These are phyloP conservation scores for Ondatra zibethicus DNA, from an alignment of 2,113 vertebrate species.

Conservation along the genomic window DNA sequence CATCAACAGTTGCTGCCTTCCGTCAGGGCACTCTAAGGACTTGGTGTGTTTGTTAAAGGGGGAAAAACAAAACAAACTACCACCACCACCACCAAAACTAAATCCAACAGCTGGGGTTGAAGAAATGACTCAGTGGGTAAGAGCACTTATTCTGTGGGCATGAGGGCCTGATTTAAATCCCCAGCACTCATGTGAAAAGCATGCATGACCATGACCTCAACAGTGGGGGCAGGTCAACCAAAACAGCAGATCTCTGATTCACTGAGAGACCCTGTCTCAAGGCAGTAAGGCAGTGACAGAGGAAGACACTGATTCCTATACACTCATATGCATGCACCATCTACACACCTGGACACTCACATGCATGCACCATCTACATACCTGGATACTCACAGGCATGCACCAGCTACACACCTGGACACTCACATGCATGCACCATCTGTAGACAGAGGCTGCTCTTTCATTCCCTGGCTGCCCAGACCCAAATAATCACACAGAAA, in stretches of 20 bases:
- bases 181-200: neutral
- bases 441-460: too few relatives aligned
- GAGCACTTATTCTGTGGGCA: neutral
- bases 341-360: too few relatives aligned
- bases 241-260: neutral
- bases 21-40: neutral
- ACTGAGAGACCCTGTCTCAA: neutral
- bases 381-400: neutral
- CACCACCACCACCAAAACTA: neutral
- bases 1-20: neutral
- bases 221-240: neutral
- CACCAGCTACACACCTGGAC: neutral
- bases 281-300: neutral
- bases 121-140: neutral
- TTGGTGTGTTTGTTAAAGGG: neutral
- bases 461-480: too few relatives aligned
- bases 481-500: too few relatives aligned
- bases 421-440: neutral
- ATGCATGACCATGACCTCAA: neutral
- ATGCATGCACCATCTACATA: neutral
- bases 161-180: neutral
- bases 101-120: neutral
- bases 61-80: neutral
- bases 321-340: neutral
- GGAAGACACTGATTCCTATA: neutral